Conservation (phyloP, 1,140 invertebrate genomes). For the Neuroterus valhalla region DNA sequence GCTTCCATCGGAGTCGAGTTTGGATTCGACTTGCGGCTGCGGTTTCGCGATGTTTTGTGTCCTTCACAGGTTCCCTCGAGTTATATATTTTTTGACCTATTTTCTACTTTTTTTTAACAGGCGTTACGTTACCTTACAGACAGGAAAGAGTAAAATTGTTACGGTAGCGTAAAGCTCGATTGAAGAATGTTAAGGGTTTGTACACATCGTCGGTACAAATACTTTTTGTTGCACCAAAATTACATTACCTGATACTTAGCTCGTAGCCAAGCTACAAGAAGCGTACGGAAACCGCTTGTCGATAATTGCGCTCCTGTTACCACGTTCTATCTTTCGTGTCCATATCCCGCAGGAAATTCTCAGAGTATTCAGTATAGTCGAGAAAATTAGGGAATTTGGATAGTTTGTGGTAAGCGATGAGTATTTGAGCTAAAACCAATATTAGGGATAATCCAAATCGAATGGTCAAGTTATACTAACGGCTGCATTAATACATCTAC, state of each 20-base stretch:
- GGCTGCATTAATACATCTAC: too few species aligned
- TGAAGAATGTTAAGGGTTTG: constrained; percentile 3
- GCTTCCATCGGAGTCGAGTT: too few species aligned
- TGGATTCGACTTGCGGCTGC: too few species aligned
- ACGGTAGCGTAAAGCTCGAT: neutral
- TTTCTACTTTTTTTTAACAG: too few species aligned
- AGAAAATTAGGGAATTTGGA: constrained; percentile 15
- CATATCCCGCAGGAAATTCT: constrained; percentile 25
- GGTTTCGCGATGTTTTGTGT: too few species aligned
- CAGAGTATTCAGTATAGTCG: neutral
- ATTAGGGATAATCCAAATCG: neutral
- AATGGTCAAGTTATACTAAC: too few species aligned
- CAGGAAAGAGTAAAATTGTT: too few species aligned
- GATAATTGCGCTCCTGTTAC: constrained; percentile 22
- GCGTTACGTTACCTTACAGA: too few species aligned
- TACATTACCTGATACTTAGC: constrained; percentile 22
- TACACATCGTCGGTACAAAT: constrained; percentile 11
- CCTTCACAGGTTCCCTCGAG: too few species aligned
- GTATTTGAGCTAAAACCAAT: constrained; percentile 12
- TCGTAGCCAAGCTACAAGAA: constrained; percentile 27
- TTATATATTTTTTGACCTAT: too few species aligned
- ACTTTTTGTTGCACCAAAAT: constrained; percentile 12
- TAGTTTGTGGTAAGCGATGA: neutral
- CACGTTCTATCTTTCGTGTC: constrained; percentile 25
- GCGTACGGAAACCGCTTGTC: constrained; percentile 6